A percentile compares a stretch with the other conserved stretches of the same genome.
These are phyloP conservation scores for Bombus difficillimus DNA, from an alignment of 1,140 invertebrate genomes.

Conservation along the genomic window DNA sequence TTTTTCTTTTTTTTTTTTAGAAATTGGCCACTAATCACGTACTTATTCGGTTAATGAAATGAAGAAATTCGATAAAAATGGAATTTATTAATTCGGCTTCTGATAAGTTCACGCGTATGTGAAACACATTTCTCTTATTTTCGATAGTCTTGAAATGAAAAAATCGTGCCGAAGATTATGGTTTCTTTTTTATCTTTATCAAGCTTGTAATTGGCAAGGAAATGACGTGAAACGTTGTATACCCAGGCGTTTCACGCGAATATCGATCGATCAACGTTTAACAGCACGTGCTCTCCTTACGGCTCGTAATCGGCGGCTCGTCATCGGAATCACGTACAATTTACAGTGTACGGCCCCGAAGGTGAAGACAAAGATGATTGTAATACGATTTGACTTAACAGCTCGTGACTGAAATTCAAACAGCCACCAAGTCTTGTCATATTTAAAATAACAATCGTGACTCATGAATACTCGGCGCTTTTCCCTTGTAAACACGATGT, in stretches of 20 bases:
- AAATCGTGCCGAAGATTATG: background rate
- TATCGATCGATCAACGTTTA: conserved; percentile 4
- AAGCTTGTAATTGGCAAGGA: background rate
- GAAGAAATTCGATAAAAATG: no score
- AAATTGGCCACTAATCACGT: no score
- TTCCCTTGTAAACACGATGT: background rate
- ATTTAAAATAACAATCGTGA: conserved; percentile 51
- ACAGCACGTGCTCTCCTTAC: conserved; percentile 39
- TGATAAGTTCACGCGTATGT: no score
- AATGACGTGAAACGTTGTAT: background rate
- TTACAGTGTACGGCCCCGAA: conserved; percentile 43
- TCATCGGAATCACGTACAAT: conserved; percentile 59
- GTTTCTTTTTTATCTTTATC: background rate
- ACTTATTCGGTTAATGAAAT: no score
- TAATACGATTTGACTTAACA: conserved; percentile 50
- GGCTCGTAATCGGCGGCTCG: conserved; percentile 20
- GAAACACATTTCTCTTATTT: background rate
- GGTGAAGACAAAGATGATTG: conserved; percentile 46
- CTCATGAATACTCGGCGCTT: conserved; percentile 25
- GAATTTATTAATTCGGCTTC: no score
- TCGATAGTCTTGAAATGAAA: background rate
- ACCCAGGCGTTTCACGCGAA: background rate
- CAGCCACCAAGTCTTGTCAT: conserved; percentile 32
- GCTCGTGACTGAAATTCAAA: conserved; percentile 55
- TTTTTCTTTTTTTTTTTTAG: no score